Evolutionary conservation across 2,888 invertebrate genomes (phyloP).

Genomic region (Thymelicus sylvestris): DNA sequence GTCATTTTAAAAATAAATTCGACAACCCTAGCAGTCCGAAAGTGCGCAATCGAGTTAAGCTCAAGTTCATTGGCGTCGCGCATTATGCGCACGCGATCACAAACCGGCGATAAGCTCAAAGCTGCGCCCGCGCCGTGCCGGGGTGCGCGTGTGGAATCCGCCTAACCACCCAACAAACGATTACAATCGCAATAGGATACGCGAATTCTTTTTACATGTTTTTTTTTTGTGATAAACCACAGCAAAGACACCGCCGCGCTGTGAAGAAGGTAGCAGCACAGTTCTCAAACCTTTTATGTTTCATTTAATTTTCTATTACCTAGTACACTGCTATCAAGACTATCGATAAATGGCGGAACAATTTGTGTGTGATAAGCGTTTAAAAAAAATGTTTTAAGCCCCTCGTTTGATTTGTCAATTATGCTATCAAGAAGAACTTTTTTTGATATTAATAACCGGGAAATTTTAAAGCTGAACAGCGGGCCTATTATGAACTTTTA

Average conservation of each 20-base stretch:
- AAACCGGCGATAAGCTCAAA: slow-evolving; percentile 58
- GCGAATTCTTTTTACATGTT: slow-evolving; percentile 19
- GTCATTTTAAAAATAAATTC: background rate
- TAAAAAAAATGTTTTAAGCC: background rate
- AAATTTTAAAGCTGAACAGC: no score
- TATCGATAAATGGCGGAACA: no score
- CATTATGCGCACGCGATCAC: slow-evolving; percentile 56
- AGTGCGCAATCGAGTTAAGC: slow-evolving; percentile 46
- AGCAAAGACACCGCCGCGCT: slow-evolving; percentile 39
- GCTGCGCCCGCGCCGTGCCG: slow-evolving; percentile 47
- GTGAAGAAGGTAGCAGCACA: background rate
- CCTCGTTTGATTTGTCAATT: no score
- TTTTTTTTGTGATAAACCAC: background rate
- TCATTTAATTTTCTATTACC: background rate
- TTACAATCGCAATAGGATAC: slow-evolving; percentile 32
- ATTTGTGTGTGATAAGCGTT: no score
- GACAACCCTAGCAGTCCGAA: slow-evolving; percentile 39
- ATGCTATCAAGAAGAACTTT: no score
- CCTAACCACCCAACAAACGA: slow-evolving; percentile 36
- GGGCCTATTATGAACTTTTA: no score
- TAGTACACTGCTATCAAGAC: no score
- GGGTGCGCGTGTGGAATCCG: slow-evolving; percentile 47
- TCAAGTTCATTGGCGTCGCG: slow-evolving; percentile 69
- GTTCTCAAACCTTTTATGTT: background rate
- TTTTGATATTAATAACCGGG: no score